Base-by-base conservation (phyloP, 92 coral and sea anemone genomes). In the Actinernus sp. region DNA sequence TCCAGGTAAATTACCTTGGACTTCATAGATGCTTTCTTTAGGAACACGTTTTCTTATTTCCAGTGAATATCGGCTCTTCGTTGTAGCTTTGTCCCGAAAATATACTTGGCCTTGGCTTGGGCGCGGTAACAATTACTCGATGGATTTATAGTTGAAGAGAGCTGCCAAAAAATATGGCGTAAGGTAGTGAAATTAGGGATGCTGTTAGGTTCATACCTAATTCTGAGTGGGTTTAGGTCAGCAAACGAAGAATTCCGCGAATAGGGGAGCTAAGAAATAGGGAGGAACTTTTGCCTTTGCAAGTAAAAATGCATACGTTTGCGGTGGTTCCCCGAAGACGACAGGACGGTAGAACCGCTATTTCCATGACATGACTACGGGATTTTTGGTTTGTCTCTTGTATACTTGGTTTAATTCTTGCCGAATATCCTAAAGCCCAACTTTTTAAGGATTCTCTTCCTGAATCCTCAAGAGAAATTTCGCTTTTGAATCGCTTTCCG, bases 301-400 rank as follows among this genome's bases (percentile, higher is more conserved):
- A n/a, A n/a, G n/a, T n/a, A n/a, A n/a, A n/a, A n/a, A n/a, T n/a
- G n/a, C n/a, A n/a, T n/a, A n/a, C n/a, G n/a, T n/a, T n/a, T n/a
- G n/a, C n/a, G n/a, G n/a, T n/a, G n/a, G n/a, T n/a, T n/a, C n/a
- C n/a, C n/a, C n/a, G n/a, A n/a, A n/a, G n/a, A n/a, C n/a, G n/a
- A n/a, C n/a, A n/a, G n/a, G n/a, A n/a, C n/a, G n/a, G n/a, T n/a
- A n/a, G n/a, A n/a, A n/a, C n/a, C n/a, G n/a, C n/a, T n/a, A n/a
- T 56, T 51, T 52, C 22, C 46, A 60, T 61, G 65, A 46, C 31
- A 73, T 82, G 88, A 50, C 78, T 29, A 23, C 64, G 58, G 65
- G 66, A 56, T 27, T 74, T 37, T 60, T 81, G 76, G 83, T 74
- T 65, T 64, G 66, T 72, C 38, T 31, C 27, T 28, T 19, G 0